Conservation (phyloP, 1,140 invertebrate species). For the Neodiprion fabricii region DNA sequence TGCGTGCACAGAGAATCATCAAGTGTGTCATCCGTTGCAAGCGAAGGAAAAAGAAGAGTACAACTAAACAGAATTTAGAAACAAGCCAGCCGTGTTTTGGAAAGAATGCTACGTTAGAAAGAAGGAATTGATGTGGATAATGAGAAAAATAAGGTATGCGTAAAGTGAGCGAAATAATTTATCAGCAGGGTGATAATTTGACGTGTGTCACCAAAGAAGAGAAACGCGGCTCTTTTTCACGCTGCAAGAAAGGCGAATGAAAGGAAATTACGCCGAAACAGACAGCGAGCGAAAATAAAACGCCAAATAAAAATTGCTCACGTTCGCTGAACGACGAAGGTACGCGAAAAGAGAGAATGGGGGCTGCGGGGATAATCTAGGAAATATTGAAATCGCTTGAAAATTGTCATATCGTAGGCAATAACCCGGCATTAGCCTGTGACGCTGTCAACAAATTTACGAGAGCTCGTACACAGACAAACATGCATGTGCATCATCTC, state of each 20-base stretch:
- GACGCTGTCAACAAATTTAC: conserved; percentile 2
- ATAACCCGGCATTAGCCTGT: conserved; percentile 40
- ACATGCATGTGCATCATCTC: neutral
- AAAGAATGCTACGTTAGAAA: too few species aligned
- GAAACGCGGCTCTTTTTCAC: too few species aligned
- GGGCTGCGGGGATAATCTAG: conserved; percentile 32
- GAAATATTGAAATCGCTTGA: conserved; percentile 40
- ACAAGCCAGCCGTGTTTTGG: too few species aligned
- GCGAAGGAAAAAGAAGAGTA: too few species aligned
- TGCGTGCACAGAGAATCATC: too few species aligned
- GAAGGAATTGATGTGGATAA: too few species aligned
- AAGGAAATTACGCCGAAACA: conserved; percentile 16
- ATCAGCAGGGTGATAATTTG: too few species aligned
- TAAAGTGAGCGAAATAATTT: too few species aligned
- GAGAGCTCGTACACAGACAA: neutral
- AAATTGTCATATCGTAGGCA: conserved; percentile 44
- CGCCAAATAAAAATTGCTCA: conserved; percentile 29
- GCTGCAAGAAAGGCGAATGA: conserved; percentile 17
- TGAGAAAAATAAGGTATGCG: too few species aligned
- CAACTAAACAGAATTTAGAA: too few species aligned
- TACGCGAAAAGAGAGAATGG: conserved; percentile 38
- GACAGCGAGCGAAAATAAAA: conserved; percentile 3
- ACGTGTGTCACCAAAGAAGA: too few species aligned
- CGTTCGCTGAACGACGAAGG: conserved; percentile 41
- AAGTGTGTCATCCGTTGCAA: too few species aligned